These are phyloP conservation scores for Coleophora flavipennella DNA, from an alignment of 2,888 invertebrate species.

Conservation along the genomic window DNA sequence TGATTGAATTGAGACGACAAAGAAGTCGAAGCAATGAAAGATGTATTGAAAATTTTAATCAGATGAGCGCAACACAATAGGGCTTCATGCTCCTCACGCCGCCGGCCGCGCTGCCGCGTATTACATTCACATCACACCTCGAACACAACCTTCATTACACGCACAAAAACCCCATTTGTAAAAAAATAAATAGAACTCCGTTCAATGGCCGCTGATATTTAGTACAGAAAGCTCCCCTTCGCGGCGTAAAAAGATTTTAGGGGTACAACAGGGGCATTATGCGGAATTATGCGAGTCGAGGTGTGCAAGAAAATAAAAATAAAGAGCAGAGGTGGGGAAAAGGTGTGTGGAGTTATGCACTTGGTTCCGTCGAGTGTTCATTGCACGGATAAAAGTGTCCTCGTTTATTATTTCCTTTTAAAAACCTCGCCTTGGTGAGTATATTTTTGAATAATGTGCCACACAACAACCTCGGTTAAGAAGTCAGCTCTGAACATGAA, in stretches of 20 bases:
- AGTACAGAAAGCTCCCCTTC: constrained; percentile 60
- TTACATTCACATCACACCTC: constrained; percentile 66
- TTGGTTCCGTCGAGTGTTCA: constrained; percentile 30
- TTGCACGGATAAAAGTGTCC: constrained; percentile 26
- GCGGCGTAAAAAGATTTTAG: constrained; percentile 47
- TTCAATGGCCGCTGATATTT: constrained; percentile 63
- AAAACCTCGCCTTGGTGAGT: constrained; percentile 14
- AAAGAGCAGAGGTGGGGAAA: constrained; percentile 57
- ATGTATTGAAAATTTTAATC: no score
- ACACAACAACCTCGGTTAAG: no score
- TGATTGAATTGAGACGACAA: no score
- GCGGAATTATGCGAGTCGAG: constrained; percentile 52
- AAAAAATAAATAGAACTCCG: constrained; percentile 53
- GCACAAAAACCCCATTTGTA: constrained; percentile 58
- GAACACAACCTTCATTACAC: constrained; percentile 66
- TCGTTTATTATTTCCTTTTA: constrained; percentile 33
- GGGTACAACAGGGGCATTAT: constrained; percentile 53
- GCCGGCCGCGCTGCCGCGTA: no score
- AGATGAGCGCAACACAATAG: no score
- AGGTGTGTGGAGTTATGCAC: constrained; percentile 40
- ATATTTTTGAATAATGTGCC: neutral
- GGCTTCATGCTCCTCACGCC: constrained; percentile 35
- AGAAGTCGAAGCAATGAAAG: no score
- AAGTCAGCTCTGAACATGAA: no score
- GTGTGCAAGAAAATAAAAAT: constrained; percentile 62